Evolutionary conservation across 2,113 vertebrate species (phyloP).

Genomic region (Cyrtonyx montezumae): DNA sequence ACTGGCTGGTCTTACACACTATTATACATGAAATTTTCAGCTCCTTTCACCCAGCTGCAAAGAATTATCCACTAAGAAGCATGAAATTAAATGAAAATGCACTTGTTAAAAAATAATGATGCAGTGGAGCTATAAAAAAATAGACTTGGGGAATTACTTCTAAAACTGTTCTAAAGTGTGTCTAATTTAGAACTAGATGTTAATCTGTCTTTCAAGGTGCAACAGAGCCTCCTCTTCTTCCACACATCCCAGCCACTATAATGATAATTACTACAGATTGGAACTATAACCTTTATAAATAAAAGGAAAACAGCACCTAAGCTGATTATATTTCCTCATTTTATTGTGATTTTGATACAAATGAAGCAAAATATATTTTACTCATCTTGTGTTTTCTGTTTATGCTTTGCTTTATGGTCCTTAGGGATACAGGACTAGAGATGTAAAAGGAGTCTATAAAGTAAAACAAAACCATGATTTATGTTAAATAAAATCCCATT

Average conservation of each 20-base stretch:
- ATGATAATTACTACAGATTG: constrained; percentile 66
- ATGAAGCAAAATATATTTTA: constrained; percentile 68
- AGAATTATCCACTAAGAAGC: not conserved
- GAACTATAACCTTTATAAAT: constrained; percentile 70
- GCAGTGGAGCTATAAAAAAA: not conserved
- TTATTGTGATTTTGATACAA: constrained; percentile 73
- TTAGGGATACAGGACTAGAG: constrained; percentile 25
- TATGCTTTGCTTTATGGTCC: constrained; percentile 61
- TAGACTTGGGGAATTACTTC: not conserved
- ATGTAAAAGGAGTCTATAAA: constrained; percentile 72
- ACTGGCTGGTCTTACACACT: not conserved
- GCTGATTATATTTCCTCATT: constrained; percentile 64
- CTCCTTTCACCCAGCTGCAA: not conserved
- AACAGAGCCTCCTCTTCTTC: not conserved
- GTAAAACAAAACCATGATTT: constrained; percentile 49
- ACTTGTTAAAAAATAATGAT: not conserved
- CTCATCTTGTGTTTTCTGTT: constrained; percentile 51
- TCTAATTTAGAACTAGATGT: not conserved
- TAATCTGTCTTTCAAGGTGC: not conserved
- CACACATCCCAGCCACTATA: constrained; percentile 40
- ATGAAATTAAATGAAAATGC: not conserved
- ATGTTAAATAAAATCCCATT: constrained; percentile 36
- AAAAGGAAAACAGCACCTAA: constrained; percentile 49
- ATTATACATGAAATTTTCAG: not conserved
- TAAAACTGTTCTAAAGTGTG: not conserved